phyloP scores from a whole-genome alignment of 2,888 invertebrate genomes.

The Scaptomyza reducta region DNA sequence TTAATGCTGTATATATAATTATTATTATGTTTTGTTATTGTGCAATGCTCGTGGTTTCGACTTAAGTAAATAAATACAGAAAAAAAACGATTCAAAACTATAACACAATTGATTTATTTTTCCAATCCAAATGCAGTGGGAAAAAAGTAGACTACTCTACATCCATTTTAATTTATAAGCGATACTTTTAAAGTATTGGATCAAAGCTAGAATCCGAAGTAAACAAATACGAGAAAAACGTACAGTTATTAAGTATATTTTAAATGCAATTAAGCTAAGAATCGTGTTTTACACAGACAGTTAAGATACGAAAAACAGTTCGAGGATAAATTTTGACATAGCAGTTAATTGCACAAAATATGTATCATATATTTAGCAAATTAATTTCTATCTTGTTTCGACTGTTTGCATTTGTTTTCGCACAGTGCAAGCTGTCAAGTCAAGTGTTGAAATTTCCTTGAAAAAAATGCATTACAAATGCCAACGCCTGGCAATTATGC shows the following conservation, averaged over 20 bases:
- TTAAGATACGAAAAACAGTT: neutral
- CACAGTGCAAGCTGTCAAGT: conserved; percentile 16
- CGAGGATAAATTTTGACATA: neutral
- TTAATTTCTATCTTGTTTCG: neutral
- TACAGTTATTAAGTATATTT: too few species aligned
- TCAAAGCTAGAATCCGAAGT: neutral
- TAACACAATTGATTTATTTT: conserved; percentile 14
- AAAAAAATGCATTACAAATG: conserved; percentile 46
- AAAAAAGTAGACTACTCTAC: too few species aligned
- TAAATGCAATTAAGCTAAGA: neutral
- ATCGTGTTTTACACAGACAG: neutral
- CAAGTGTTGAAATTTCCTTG: conserved; percentile 54
- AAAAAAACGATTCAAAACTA: conserved; percentile 51
- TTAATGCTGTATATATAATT: conserved; percentile 51
- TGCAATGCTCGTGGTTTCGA: conserved; percentile 65
- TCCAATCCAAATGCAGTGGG: neutral
- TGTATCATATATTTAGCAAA: neutral
- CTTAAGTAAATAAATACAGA: conserved; percentile 56
- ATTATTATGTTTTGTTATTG: conserved; percentile 49
- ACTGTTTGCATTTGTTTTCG: conserved; percentile 18
- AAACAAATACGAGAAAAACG: neutral
- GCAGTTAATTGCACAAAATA: neutral
- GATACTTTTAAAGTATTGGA: neutral
- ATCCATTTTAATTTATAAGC: neutral
- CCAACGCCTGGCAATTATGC: conserved; percentile 58